A percentile compares a stretch with the other conserved stretches of the same genome.
Conservation (phyloP, 2,113 vertebrate species). For the Hemichromis elongatus region DNA sequence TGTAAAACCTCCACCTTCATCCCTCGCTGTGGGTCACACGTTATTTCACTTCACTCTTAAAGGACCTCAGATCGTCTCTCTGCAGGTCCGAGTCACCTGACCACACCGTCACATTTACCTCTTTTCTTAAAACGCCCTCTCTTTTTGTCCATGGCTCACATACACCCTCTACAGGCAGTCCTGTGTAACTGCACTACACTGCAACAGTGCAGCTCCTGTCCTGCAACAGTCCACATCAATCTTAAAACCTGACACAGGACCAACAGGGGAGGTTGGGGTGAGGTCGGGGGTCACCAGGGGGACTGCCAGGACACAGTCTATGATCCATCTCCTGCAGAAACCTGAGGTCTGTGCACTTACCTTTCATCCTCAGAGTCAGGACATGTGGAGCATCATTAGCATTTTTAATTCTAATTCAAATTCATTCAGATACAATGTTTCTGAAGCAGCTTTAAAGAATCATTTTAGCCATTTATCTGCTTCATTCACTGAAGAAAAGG, state of each 20-base stretch:
- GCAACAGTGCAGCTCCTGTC: background rate
- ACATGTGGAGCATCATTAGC: fast-evolving
- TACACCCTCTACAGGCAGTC: background rate
- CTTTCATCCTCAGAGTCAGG: background rate
- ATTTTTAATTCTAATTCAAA: background rate
- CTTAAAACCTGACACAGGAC: background rate
- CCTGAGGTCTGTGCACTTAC: background rate
- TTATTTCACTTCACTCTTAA: background rate
- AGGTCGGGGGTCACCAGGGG: fast-evolving
- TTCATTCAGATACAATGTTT: background rate
- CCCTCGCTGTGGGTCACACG: background rate
- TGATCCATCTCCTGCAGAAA: background rate
- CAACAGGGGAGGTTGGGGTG: background rate
- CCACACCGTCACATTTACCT: background rate
- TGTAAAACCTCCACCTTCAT: background rate
- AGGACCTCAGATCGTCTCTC: background rate
- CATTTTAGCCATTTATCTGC: background rate
- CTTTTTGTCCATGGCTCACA: background rate
- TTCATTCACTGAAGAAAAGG: background rate
- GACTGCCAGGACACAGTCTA: fast-evolving
- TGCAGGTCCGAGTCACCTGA: background rate
- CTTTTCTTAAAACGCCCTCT: background rate
- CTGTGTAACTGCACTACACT: background rate
- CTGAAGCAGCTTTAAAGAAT: fast-evolving
- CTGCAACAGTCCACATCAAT: fast-evolving